A percentile compares a stretch with the other conserved stretches of the same genome.
These are phyloP conservation scores for Pogona vitticeps DNA, from an alignment of 2,113 vertebrate genomes.

Conservation along the genomic window DNA sequence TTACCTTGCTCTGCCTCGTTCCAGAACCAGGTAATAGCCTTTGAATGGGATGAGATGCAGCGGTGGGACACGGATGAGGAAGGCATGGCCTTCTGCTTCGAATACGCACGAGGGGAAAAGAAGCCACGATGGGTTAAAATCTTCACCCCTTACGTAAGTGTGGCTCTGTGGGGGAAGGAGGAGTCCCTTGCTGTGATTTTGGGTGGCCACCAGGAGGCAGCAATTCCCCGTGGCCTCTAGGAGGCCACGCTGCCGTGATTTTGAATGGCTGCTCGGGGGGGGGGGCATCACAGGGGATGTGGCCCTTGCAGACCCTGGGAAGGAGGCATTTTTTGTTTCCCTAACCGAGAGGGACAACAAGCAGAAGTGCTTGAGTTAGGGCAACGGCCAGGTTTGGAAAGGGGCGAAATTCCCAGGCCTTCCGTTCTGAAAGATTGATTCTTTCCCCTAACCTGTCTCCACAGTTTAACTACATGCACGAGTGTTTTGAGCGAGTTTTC, in stretches of 20 bases:
- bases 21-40: conserved; percentile 95
- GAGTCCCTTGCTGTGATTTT: too few relatives aligned
- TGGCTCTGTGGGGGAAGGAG: accelerated
- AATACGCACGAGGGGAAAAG: conserved; percentile 92
- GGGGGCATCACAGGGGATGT: not conserved
- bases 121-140: conserved; percentile 97
- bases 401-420: not conserved
- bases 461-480: conserved; percentile 99
- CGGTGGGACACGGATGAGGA: conserved; percentile 98
- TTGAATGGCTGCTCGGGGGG: too few relatives aligned
- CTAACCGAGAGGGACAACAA: too few relatives aligned
- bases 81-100: conserved; percentile 97
- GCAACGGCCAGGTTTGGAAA: too few relatives aligned
- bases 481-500: conserved; percentile 97
- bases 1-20: not conserved
- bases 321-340: too few relatives aligned
- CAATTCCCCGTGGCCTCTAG: too few relatives aligned
- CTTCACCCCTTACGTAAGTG: conserved; percentile 91
- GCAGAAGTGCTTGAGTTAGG: too few relatives aligned
- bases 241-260: too few relatives aligned
- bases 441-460: not conserved
- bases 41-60: conserved; percentile 97
- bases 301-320: not conserved
- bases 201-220: not conserved
- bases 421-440: not conserved